Conservation (phyloP, 2,888 invertebrate species). For the Stegophylla sp. region DNA sequence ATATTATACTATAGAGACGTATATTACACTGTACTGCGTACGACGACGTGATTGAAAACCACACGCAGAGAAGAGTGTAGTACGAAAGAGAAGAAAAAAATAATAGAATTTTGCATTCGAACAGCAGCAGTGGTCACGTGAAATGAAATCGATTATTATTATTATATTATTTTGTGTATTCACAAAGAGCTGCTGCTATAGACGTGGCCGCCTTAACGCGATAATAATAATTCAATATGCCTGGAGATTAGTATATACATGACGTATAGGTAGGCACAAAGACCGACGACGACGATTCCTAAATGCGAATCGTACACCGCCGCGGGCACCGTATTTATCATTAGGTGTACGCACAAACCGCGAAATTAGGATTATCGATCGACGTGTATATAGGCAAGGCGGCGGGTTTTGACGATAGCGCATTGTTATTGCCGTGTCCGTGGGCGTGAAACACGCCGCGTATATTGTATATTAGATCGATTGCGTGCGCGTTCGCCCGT, state of each 20-base stretch:
- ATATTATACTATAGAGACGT: no score
- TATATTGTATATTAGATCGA: neutral
- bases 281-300: neutral
- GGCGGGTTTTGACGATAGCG: no score
- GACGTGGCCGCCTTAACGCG: neutral
- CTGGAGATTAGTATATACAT: no score
- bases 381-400: neutral
- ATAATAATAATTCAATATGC: neutral
- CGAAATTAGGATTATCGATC: conserved; percentile 39
- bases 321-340: no score
- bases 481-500: neutral
- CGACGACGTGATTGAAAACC: neutral
- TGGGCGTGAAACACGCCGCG: neutral
- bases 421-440: neutral
- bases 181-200: no score
- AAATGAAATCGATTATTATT: conserved; percentile 24
- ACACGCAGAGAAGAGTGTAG: neutral
- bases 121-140: conserved; percentile 16
- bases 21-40: no score
- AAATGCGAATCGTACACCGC: no score
- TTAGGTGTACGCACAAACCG: no score
- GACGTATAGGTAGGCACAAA: no score
- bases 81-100: neutral
- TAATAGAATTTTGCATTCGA: neutral
- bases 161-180: neutral